Evolutionary conservation across 1,140 invertebrate genomes (phyloP).

Genomic region (Lordiphosa collinella): DNA sequence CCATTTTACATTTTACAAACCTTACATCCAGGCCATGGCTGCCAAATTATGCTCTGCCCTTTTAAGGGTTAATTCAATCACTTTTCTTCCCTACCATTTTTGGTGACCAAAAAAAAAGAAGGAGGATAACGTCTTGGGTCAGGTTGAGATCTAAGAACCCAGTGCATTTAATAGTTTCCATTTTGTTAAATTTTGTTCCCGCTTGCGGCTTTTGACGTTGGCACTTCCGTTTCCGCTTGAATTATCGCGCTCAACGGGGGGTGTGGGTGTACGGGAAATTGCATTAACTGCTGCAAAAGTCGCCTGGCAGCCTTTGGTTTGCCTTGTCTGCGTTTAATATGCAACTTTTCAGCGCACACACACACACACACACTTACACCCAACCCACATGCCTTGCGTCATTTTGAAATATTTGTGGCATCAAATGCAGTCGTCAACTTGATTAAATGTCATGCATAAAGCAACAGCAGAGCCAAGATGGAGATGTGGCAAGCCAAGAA

Average conservation of each 20-base stretch:
- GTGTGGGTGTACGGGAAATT: conserved; percentile 52
- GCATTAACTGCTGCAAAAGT: conserved; percentile 74
- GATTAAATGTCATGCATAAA: conserved; percentile 78
- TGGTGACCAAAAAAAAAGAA: conserved; percentile 29
- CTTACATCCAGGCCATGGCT: too few relatives aligned
- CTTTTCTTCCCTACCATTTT: neutral
- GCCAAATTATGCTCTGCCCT: too few relatives aligned
- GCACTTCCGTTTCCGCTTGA: conserved; percentile 77
- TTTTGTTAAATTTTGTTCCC: conserved; percentile 55
- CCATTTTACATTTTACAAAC: too few relatives aligned
- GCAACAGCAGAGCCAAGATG: conserved; percentile 62
- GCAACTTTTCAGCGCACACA: conserved; percentile 58
- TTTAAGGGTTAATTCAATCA: too few relatives aligned
- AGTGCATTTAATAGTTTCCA: conserved; percentile 75
- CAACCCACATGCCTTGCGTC: conserved; percentile 54
- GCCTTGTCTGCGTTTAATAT: conserved; percentile 72
- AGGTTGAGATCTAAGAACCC: conserved; percentile 35
- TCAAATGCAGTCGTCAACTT: conserved; percentile 78
- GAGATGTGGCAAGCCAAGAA: conserved; percentile 44
- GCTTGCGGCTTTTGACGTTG: conserved; percentile 69
- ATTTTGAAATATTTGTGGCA: conserved; percentile 78
- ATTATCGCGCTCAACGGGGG: conserved; percentile 69
- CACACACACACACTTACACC: conserved; percentile 3
- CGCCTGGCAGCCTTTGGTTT: conserved; percentile 37
- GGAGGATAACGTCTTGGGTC: conserved; percentile 3